Conservation (phyloP, 2,113 vertebrate genomes). For the Odontesthes bonariensis region DNA sequence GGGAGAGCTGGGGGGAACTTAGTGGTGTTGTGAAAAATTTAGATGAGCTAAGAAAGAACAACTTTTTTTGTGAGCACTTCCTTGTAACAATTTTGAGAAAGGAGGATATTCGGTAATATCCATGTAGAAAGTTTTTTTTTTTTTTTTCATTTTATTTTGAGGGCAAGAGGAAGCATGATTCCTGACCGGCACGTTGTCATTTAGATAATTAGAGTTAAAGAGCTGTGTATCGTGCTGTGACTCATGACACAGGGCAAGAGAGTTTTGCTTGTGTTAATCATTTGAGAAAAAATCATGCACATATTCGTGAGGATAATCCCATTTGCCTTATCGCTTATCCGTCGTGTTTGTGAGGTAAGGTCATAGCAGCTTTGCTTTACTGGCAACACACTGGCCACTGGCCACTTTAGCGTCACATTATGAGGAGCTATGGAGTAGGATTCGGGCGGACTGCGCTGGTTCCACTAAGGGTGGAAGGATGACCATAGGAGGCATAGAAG, state of each 20-base stretch:
- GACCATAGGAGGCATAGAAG: slow-evolving; percentile 1
- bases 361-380: slow-evolving; percentile 11
- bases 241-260: slow-evolving; percentile 13
- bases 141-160: background rate
- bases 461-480: background rate
- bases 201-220: background rate
- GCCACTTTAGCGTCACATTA: slow-evolving; percentile 14
- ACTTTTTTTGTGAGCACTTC: background rate
- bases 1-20: slow-evolving; percentile 43
- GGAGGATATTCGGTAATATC: background rate
- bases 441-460: slow-evolving; percentile 1
- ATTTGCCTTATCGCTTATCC: background rate
- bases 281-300: slow-evolving; percentile 5
- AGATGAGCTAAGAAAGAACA: slow-evolving; percentile 16
- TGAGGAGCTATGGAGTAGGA: background rate
- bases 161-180: background rate
- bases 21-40: slow-evolving; percentile 29
- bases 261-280: background rate
- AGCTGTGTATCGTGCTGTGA: slow-evolving; percentile 25
- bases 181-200: background rate
- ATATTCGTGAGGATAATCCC: slow-evolving; percentile 1
- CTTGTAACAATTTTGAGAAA: background rate
- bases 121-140: background rate
- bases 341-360: background rate
- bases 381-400: slow-evolving; percentile 20